A percentile compares a stretch with the other conserved stretches of the same genome.
Evolutionary conservation across 2,113 vertebrate genomes (phyloP).

Genomic region (Anarrhichthys ocellatus): DNA sequence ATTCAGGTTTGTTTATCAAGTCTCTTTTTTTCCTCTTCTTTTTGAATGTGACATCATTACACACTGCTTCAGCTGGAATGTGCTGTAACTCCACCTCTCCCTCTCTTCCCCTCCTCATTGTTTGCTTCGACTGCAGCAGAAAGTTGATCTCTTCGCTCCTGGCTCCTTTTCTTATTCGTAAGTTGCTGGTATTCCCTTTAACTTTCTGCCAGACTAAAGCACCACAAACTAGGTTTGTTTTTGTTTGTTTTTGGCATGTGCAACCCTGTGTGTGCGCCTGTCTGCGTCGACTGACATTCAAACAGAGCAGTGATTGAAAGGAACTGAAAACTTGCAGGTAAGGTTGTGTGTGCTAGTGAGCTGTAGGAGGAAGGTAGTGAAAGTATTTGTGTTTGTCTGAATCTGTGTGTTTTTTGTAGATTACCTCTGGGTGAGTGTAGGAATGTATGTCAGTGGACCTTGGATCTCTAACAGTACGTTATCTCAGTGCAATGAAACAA

Average conservation of each 20-base stretch:
- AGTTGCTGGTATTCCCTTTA: conserved; percentile 8
- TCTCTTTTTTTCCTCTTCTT: conserved; percentile 48
- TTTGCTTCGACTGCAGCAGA: conserved; percentile 63
- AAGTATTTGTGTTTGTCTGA: conserved; percentile 29
- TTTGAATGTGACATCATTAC: conserved; percentile 76
- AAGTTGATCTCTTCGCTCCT: conserved; percentile 61
- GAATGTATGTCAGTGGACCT: conserved; percentile 57
- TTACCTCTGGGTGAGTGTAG: background rate
- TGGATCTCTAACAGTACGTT: conserved; percentile 27
- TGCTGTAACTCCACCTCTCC: conserved; percentile 69
- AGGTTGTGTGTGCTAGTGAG: conserved; percentile 42
- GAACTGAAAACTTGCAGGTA: conserved; percentile 61
- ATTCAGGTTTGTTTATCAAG: conserved; percentile 60
- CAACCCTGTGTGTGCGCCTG: background rate
- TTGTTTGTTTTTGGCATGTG: background rate
- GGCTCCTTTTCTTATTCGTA: conserved; percentile 31
- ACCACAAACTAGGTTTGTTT: background rate
- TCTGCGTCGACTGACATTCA: conserved; percentile 32
- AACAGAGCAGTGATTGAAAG: conserved; percentile 12
- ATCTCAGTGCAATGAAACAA: conserved; percentile 10
- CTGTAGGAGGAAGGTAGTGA: conserved; percentile 37
- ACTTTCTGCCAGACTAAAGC: conserved; percentile 3
- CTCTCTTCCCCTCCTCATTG: conserved; percentile 59
- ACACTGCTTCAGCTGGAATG: conserved; percentile 74
- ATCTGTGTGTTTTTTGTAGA: conserved; percentile 16